phyloP scores from a whole-genome alignment of 1,140 invertebrate species.

The Drosophila bifasciata region DNA sequence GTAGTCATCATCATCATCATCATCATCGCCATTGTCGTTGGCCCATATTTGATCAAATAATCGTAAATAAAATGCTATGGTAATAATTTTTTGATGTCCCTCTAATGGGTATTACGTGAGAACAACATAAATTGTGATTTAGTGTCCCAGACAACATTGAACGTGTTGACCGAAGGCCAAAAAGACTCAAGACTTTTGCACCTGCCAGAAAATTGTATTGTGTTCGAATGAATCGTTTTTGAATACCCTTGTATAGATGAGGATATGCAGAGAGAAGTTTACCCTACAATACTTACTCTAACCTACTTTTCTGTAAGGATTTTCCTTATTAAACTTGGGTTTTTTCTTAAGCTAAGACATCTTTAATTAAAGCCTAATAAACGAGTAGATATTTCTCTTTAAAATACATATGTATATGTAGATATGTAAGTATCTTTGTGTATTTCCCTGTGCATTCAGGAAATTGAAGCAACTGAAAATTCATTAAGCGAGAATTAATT shows the following conservation, averaged over 20 bases:
- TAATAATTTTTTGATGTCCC: conserved; percentile 77
- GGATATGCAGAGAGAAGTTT: too few species aligned
- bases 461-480: conserved; percentile 12
- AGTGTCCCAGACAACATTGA: conserved; percentile 44
- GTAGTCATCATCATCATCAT: conserved; percentile 14
- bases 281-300: too few species aligned
- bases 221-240: conserved; percentile 21
- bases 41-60: conserved; percentile 74
- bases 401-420: too few species aligned
- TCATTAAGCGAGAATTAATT: conserved; percentile 42
- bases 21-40: conserved; percentile 29
- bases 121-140: conserved; percentile 71
- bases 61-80: conserved; percentile 76
- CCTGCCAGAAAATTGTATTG: conserved; percentile 26
- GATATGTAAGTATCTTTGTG: too few species aligned
- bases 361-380: too few species aligned
- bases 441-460: too few species aligned
- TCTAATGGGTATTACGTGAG: conserved; percentile 77
- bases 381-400: too few species aligned
- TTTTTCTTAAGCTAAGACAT: too few species aligned
- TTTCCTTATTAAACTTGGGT: too few species aligned
- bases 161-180: conserved; percentile 47
- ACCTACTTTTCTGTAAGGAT: too few species aligned
- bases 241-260: conserved; percentile 4
- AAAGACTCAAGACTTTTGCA: conserved; percentile 12